These are phyloP conservation scores for Saxidomus purpurata DNA, from an alignment of 1,140 invertebrate genomes.

Conservation along the genomic window DNA sequence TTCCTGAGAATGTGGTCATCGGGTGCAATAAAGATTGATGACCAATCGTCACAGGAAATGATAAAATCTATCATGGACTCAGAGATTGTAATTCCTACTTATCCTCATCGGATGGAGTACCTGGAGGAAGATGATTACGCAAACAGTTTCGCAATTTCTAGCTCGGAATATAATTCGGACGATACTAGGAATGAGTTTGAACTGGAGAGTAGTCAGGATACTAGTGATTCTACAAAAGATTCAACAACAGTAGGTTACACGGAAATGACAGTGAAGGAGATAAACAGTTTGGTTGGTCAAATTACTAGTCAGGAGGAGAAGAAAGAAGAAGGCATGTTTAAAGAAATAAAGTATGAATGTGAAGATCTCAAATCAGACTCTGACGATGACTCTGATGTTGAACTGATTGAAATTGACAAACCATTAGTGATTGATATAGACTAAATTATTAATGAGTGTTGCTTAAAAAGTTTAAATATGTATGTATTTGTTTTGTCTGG, in stretches of 20 bases:
- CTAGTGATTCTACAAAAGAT: not conserved
- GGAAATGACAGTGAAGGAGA: not conserved
- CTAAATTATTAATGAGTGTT: not conserved
- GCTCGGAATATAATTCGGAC: constrained; percentile 18
- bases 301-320: not conserved
- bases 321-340: not conserved
- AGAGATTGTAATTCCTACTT: not conserved
- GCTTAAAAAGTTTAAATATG: no score
- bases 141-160: not conserved
- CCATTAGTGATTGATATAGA: constrained; percentile 1
- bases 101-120: not conserved
- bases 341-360: not conserved
- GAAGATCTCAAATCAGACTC: not conserved
- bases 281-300: not conserved
- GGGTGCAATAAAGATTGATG: not conserved
- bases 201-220: not conserved
- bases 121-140: not conserved
- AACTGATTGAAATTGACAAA: not conserved
- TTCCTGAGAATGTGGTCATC: not conserved
- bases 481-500: no score
- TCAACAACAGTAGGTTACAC: not conserved
- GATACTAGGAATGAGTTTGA: constrained; percentile 11
- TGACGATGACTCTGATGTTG: not conserved
- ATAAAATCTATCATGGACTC: not conserved
- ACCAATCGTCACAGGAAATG: not conserved